Conservation (phyloP, 1,140 invertebrate species). For the Acyrthosiphon pisum region DNA sequence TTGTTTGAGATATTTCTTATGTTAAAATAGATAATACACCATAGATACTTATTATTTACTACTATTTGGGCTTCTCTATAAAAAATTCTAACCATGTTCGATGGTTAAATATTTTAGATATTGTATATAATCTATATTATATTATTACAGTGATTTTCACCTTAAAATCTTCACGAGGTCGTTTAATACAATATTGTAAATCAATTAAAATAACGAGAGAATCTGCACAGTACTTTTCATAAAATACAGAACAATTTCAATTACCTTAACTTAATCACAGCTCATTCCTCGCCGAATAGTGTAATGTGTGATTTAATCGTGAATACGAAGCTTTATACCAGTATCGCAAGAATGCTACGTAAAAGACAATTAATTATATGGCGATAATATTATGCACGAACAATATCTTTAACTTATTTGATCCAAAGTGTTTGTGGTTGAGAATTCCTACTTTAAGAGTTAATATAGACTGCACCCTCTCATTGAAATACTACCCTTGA, state of each 20-base stretch:
- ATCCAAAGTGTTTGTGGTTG: background rate
- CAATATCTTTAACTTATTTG: background rate
- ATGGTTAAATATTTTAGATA: too few relatives aligned
- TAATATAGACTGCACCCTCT: background rate
- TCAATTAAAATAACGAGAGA: background rate
- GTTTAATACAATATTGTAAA: background rate
- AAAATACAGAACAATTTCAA: background rate
- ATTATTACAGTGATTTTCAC: too few relatives aligned
- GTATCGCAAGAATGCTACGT: fast-evolving
- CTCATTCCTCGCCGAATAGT: background rate
- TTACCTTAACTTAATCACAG: background rate
- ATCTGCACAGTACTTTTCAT: background rate
- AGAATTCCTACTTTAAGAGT: background rate
- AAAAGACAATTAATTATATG: background rate
- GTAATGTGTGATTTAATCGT: background rate
- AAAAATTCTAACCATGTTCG: too few relatives aligned
- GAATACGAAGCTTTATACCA: background rate
- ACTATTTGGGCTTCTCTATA: too few relatives aligned
- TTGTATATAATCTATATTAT: too few relatives aligned
- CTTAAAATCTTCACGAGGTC: too few relatives aligned
- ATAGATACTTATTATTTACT: too few relatives aligned
- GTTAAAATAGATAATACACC: background rate
- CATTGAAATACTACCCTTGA: background rate
- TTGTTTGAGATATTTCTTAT: background rate
- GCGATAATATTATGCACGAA: background rate